A percentile compares a stretch with the other conserved stretches of the same genome.
phyloP scores from a whole-genome alignment of 1,140 invertebrate genomes.

The Paralvinella palmiformis region DNA sequence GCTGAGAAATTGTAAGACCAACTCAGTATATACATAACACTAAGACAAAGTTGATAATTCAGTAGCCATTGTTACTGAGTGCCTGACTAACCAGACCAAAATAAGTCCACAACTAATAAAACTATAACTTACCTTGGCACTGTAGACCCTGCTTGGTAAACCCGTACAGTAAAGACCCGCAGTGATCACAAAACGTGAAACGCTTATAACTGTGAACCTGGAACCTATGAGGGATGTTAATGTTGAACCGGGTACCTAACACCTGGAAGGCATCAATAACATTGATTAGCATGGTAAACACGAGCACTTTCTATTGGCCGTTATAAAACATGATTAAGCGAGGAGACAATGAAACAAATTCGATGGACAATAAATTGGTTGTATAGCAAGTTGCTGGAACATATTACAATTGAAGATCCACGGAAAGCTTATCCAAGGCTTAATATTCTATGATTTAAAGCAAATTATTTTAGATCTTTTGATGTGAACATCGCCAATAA shows the following conservation, averaged over 20 bases:
- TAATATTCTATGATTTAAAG: too few relatives aligned
- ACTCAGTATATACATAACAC: too few relatives aligned
- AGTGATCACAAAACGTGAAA: slow-evolving; percentile 99
- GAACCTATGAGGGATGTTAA: slow-evolving; percentile 93
- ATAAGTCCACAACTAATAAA: not conserved
- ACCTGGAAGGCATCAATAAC: slow-evolving; percentile 28
- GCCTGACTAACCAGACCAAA: not conserved
- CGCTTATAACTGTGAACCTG: slow-evolving; percentile 85
- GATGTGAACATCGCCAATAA: too few relatives aligned
- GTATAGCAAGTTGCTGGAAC: too few relatives aligned
- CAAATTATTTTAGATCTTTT: too few relatives aligned
- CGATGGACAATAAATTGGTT: not conserved
- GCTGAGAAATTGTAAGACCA: too few relatives aligned
- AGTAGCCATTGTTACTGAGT: too few relatives aligned
- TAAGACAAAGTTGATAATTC: too few relatives aligned
- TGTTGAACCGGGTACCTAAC: slow-evolving; percentile 73
- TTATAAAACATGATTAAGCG: not conserved
- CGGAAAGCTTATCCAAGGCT: too few relatives aligned
- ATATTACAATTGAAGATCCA: too few relatives aligned
- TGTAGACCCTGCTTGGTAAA: slow-evolving; percentile 93
- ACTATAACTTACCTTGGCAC: slow-evolving; percentile 75
- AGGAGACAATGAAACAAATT: not conserved
- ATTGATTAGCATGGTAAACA: too few relatives aligned
- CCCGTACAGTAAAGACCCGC: slow-evolving; percentile 92
- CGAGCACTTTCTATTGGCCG: too few relatives aligned